Base-by-base conservation (phyloP, 2,797 vertebrate species). In the Eremophila alpestris region DNA sequence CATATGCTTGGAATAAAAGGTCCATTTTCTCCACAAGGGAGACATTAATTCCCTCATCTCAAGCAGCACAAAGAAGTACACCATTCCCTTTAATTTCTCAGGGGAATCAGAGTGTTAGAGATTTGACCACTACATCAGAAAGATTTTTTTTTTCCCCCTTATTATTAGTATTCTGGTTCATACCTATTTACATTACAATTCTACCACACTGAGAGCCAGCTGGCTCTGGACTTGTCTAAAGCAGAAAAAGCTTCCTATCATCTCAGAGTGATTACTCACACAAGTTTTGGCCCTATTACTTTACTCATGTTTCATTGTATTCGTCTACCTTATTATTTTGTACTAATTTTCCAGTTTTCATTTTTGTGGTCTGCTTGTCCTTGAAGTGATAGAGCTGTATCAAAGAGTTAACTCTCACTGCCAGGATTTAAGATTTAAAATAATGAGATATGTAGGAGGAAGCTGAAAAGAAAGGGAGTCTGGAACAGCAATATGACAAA, bases 391-490 rank as follows among this genome's bases (percentile, higher is more conserved):
- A 86, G 23, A 90, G 13, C 26, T 19, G 20, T 38, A 71, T 48
- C 54, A 73, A 84, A 79, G 82, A 91, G 70, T 96, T 97, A 95
- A 89, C 26, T 90, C 76, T 89, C 38, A 51, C 11, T 77, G 63
- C 56, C 80, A 84, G 36, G 26, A 81, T 80, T 79, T 94, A 64
- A 75, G 76, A 58, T 81, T 74, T 93, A 84, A 96, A 96, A 90
- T 96, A 83, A 94, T 83, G 40, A 91, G 63, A 67, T 45, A 51
- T 29, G 93, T 96, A 94, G 95, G 95, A 95, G 81, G 81, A 14
- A 95, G 49, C 40, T 65, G 56, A 79, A 64, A 49, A 91, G 79
- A 86, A 93, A 89, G 23, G 63, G 56, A 96, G 70, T 83, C 78
- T 83, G 79, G 60, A 93, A 87, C 56, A 89, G 65, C 41, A 93